These are phyloP conservation scores for Dasysyrphus tricinctus DNA, from an alignment of 2,888 invertebrate genomes.

Conservation along the genomic window DNA sequence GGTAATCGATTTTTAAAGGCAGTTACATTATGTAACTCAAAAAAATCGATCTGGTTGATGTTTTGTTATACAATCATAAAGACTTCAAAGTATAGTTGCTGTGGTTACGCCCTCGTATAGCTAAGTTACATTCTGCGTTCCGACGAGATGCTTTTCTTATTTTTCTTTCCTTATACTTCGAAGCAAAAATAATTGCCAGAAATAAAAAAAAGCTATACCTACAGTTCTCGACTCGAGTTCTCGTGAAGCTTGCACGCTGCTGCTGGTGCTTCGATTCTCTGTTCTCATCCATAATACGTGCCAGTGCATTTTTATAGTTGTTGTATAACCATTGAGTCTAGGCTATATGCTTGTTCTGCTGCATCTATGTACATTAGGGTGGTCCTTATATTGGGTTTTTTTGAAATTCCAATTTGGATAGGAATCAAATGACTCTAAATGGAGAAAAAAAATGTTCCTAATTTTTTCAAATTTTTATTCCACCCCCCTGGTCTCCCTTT, in stretches of 20 bases:
- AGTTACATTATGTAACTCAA: background rate
- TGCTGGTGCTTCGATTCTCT: slow-evolving; percentile 38
- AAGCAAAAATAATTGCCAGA: slow-evolving; percentile 37
- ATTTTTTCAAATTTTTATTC: too few relatives aligned
- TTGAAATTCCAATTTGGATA: too few relatives aligned
- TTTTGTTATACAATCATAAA: slow-evolving; percentile 6
- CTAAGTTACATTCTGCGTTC: slow-evolving; percentile 30
- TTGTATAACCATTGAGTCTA: slow-evolving; percentile 70
- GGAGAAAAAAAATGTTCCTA: too few relatives aligned
- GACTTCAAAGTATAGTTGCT: background rate
- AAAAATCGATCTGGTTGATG: background rate
- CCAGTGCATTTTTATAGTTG: slow-evolving; percentile 57
- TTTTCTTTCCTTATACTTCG: slow-evolving; percentile 21
- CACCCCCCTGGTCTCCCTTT: too few relatives aligned
- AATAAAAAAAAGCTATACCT: slow-evolving; percentile 23
- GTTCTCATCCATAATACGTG: slow-evolving; percentile 57
- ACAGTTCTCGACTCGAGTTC: slow-evolving; percentile 17
- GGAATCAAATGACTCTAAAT: too few relatives aligned
- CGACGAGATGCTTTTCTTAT: slow-evolving; percentile 39
- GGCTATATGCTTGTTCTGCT: slow-evolving; percentile 68
- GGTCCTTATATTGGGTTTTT: too few relatives aligned
- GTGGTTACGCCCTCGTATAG: slow-evolving; percentile 44
- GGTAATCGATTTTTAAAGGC: background rate
- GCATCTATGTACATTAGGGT: too few relatives aligned
- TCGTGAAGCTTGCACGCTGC: slow-evolving; percentile 47